Evolutionary conservation across 2,888 invertebrate genomes (phyloP), one percentile per base, ranked within the genome.

Genomic region (Drosophila robusta): DNA sequence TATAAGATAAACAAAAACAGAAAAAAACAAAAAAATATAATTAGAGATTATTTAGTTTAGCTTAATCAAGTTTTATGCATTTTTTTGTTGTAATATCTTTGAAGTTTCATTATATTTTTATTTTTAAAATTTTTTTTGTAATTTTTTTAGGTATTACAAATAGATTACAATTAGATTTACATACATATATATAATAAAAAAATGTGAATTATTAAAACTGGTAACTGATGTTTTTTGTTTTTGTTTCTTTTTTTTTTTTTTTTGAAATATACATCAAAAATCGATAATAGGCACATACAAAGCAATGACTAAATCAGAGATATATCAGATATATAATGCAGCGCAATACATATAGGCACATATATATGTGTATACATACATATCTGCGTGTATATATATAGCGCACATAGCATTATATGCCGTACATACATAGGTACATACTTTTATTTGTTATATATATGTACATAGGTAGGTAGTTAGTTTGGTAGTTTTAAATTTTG

Each of bases 231-330:
- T 63, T 42, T 29, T 34, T 34, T 32, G 3, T 32, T 32, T 32
- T 4, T 11, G 11, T 32, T 11, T 34, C 3, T 34, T 4, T 12
- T 34, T 11, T 4, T 11, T 12, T 34, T 11, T 34, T 12, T 34
- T 54, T 46, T 52, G 64, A 82, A 87, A 69, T 78, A 75, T 65
- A 85, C 86, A 84, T 87, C 80, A 66, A 84, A 82, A 87, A 84
- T 87, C 67, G 79, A 72, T 85, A 84, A 87, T 87, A 84, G 83
- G 83, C 83, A 84, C 83, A 84, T 84, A 86, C 75, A 84, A 87
- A 84, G 86, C 88, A 84, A 84, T 85, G 86, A 87, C 83, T 87
- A 84, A 84, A 85, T 75, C 77, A 87, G 82, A 82, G 68, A 50
- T 70, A 70, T 64, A 36, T 38, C 58, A 66, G 75, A 78, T 78